phyloP scores from a whole-genome alignment of 2,888 invertebrate species.

The Drosophila fungiperda region DNA sequence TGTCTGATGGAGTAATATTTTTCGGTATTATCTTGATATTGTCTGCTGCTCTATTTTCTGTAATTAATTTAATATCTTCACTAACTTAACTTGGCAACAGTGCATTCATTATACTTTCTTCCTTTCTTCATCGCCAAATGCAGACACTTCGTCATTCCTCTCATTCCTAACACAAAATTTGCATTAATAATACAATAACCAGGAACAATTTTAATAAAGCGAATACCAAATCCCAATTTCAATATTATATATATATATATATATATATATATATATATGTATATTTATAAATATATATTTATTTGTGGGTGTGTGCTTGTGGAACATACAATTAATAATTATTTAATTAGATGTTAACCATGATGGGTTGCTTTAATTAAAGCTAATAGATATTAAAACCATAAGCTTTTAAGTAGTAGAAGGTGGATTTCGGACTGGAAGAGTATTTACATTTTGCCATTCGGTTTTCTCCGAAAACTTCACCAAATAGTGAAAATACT shows the following conservation, averaged over 20 bases:
- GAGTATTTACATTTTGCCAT: neutral
- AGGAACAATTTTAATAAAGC: slow-evolving; percentile 2
- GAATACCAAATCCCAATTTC: no score
- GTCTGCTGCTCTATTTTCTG: slow-evolving; percentile 29
- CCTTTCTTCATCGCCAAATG: neutral
- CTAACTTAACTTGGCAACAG: slow-evolving; percentile 18
- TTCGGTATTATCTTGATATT: slow-evolving; percentile 44
- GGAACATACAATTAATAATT: slow-evolving; percentile 3
- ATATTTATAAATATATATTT: neutral
- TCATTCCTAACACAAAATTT: no score
- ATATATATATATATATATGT: no score
- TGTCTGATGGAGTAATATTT: slow-evolving; percentile 7
- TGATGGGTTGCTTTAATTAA: neutral
- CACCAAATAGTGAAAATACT: neutral
- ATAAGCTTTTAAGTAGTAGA: neutral
- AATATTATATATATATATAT: neutral
- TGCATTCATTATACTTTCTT: neutral
- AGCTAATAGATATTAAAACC: neutral
- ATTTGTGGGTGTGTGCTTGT: slow-evolving; percentile 5
- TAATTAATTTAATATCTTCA: slow-evolving; percentile 62
- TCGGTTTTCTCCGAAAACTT: neutral
- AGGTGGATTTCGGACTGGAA: neutral
- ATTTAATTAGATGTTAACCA: slow-evolving; percentile 60
- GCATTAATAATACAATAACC: slow-evolving; percentile 2
- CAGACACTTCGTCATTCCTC: neutral